Evolutionary conservation across 2,797 vertebrate genomes (phyloP), one percentile per base, ranked within the genome.

Genomic region (Pipistrellus nathusii): DNA sequence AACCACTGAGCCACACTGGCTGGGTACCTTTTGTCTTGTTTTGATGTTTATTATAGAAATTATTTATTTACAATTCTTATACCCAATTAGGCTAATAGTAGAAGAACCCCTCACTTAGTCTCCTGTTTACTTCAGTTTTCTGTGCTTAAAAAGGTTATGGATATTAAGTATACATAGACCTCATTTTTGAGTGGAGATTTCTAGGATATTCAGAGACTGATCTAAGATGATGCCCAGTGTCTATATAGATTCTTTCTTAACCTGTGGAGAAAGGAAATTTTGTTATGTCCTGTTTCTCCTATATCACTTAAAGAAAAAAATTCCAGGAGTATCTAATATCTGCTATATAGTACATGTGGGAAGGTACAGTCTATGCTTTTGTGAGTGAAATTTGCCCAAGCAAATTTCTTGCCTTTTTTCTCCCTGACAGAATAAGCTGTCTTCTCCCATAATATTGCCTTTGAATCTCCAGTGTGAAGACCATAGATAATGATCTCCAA

Each of bases 391-490:
- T 93, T 90, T 93, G 25, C 25, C 30, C 80, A 89, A 80, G 57
- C 30, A 94, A 18, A 77, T 93, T 93, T 64, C 57, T 96, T 86
- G 62, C 53, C 25, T 91, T 95, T 48, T 82, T 96, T 84, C 44
- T 89, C 23, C 68, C 32, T 91, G n/a, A 85, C 23, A 90, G 64
- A 27, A 76, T 85, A 59, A 94, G 32, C 46, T 87, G 4, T 88
- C 13, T 92, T 92, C 32, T 69, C 30, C 35, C 8, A 35, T 93
- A 44, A 80, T 88, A 59, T 41, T 95, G 44, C 13, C 35, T 96
- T 95, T 80, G 55, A 95, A 78, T 88, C 92, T 95, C 13, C 55
- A 81, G 6, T 81, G 46, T 86, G 48, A 90, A 87, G 71, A 59
- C 80, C 38, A 48, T 85, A 91, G 73, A 13, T 89, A 89, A 64